Evolutionary conservation across 2,113 vertebrate genomes (phyloP).

Genomic region (Paradisaea rubra): DNA sequence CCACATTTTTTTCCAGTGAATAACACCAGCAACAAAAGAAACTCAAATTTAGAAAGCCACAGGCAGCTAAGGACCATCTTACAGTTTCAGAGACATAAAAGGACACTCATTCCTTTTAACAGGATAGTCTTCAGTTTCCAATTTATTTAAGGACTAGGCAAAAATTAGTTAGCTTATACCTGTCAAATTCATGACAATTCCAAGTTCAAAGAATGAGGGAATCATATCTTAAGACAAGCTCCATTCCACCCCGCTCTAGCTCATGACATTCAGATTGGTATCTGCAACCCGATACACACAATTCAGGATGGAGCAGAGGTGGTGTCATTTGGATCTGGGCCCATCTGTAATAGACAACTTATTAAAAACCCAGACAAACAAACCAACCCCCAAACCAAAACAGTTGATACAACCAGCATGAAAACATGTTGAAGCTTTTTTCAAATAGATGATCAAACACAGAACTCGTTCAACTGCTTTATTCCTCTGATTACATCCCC

Average conservation of each 20-base stretch:
- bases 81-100: not conserved
- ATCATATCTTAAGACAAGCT: not conserved
- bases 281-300: not conserved
- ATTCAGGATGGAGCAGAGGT: not conserved
- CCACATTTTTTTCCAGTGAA: constrained; percentile 11
- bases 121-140: not conserved
- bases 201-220: not conserved
- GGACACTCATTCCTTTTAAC: not conserved
- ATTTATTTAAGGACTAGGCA: not conserved
- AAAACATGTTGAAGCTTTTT: not conserved
- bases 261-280: not conserved
- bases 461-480: not conserved
- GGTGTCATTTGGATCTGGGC: not conserved
- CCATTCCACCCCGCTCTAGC: not conserved
- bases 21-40: constrained; percentile 35
- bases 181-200: not conserved
- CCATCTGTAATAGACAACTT: not conserved
- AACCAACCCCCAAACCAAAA: not conserved
- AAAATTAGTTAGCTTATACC: not conserved
- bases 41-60: not conserved
- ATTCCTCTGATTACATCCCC: not conserved
- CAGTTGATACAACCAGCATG: not conserved
- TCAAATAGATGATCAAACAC: not conserved
- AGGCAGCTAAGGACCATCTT: not conserved
- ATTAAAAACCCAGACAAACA: not conserved